These are phyloP conservation scores for Seira sanloemensis DNA, from an alignment of 2,888 invertebrate genomes.

Conservation along the genomic window DNA sequence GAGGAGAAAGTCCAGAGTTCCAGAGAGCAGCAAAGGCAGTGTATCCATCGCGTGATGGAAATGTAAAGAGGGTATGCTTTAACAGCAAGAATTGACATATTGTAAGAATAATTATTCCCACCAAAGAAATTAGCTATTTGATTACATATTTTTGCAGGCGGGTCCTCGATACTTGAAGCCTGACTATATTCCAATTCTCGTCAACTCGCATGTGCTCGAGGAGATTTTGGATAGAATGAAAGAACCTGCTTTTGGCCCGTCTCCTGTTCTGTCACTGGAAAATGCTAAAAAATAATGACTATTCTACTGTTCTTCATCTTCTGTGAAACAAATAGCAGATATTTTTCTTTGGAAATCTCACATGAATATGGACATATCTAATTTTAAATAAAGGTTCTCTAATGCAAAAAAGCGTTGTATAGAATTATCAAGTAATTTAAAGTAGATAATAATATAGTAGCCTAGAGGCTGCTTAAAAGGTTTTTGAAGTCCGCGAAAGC, in stretches of 20 bases:
- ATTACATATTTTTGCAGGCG: constrained; percentile 19
- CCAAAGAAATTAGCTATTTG: neutral
- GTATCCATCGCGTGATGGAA: constrained; percentile 29
- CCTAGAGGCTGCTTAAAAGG: too few species aligned
- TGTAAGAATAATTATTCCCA: neutral
- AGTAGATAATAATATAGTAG: neutral
- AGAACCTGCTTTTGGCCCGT: constrained; percentile 19
- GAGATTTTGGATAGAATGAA: constrained; percentile 39
- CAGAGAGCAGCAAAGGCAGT: constrained; percentile 58
- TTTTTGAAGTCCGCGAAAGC: too few species aligned
- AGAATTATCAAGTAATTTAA: too few species aligned
- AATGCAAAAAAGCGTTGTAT: too few species aligned
- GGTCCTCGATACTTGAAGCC: constrained; percentile 29
- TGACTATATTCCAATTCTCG: constrained; percentile 55
- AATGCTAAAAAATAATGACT: constrained; percentile 27
- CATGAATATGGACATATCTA: neutral
- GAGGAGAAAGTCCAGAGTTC: constrained; percentile 60
- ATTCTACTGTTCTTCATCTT: neutral
- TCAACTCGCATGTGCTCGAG: constrained; percentile 46
- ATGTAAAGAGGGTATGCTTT: constrained; percentile 26
- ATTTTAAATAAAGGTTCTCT: neutral
- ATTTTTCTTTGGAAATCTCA: neutral
- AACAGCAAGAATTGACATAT: neutral
- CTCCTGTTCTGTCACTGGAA: constrained; percentile 26
- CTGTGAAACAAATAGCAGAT: neutral